phyloP scores from a whole-genome alignment of 2,113 vertebrate species.

The Haliaeetus leucogaster region DNA sequence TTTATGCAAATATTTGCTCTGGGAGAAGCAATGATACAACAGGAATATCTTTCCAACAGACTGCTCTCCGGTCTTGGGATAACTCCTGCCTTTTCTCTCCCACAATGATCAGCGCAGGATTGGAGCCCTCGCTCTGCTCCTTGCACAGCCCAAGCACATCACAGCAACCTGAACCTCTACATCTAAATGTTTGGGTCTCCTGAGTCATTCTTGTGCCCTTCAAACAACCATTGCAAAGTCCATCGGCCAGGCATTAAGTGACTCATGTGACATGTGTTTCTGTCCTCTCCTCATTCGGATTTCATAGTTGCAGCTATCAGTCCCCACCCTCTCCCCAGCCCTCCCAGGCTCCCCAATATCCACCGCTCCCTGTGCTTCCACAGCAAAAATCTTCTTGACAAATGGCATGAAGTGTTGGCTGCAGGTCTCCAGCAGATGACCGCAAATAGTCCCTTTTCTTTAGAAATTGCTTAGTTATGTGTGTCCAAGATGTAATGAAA shows the following conservation, averaged over 20 bases:
- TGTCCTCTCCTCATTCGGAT: neutral
- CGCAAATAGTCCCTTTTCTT: neutral
- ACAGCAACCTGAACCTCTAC: neutral
- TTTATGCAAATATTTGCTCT: neutral
- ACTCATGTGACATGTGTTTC: neutral
- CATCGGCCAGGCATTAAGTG: neutral
- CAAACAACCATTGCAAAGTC: neutral
- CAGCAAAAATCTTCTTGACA: neutral
- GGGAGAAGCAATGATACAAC: neutral
- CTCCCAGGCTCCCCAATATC: neutral
- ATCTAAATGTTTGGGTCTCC: neutral
- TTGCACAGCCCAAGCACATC: neutral
- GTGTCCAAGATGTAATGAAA: neutral
- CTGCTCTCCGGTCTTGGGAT: neutral
- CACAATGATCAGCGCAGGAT: neutral
- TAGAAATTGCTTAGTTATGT: neutral
- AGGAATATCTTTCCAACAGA: neutral
- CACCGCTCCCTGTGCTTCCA: neutral
- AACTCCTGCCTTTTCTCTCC: neutral
- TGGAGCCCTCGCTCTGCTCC: rapidly evolving
- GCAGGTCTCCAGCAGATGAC: neutral
- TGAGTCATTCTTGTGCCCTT: neutral
- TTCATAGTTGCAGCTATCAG: neutral
- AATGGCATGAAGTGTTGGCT: neutral
- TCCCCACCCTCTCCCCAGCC: neutral